Base-by-base conservation (phyloP, 1,140 invertebrate genomes). In the Aphis craccivora region DNA sequence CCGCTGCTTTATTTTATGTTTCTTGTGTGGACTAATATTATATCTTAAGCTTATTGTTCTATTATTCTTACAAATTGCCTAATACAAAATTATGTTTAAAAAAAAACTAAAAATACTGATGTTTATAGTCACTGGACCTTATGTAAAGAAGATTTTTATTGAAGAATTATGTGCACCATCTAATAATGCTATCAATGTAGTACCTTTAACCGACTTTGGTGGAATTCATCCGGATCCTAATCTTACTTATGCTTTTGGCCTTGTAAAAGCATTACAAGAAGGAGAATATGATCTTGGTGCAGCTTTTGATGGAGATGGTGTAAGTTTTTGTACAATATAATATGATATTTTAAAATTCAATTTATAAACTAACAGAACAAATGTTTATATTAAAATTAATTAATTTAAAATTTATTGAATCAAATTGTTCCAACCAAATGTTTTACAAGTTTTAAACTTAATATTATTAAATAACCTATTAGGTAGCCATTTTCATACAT, bases 151-250 rank as follows among this genome's bases (percentile, higher is more conserved):
- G 94, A 99, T 99, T 94, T 98, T 99, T 95, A 95, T 97, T 4
- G 96, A 98, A 87, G 98, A 99, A 95, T 96, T 99, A 51, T 97
- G 98, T 0, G 97, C 97, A 9, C 95, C 96, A 45, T 95, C 96
- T 40, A 95, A 96, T 9, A 97, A 96, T 94, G 93, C 94, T 23
- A 97, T 98, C 3, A 97, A 98, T 76, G 96, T 96, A 76, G 96
- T 96, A 5, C 98, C 98, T 0, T 95, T 99, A 91, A 97, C 98
- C 94, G 99, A 99, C 96, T 99, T 99, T 96, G 99, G 99, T 40
- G 99, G 99, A 53, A 96, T 97, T 88, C 99, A 99, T 96, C 99
- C 99, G 1, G 99, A 99, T 96, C 99, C 99, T 40, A 99, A 99
- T 96, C 96, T 99, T 55, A 99, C 99, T 0, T 99, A 99, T 95